Evolutionary conservation across 2,113 vertebrate species (phyloP).

Genomic region (Thomomys bottae): DNA sequence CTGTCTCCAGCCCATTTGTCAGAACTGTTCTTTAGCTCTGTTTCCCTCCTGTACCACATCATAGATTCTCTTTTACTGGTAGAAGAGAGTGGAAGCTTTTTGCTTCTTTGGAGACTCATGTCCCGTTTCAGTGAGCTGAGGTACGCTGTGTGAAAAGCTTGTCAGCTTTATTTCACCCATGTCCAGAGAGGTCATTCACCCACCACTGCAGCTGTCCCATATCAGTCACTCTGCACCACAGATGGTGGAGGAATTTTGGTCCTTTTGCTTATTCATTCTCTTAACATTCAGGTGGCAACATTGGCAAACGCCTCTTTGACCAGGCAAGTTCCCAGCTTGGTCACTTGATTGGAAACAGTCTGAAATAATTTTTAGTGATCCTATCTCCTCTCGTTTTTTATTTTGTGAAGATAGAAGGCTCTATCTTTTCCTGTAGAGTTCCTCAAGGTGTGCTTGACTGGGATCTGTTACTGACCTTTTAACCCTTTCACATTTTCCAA

Average conservation of each 20-base stretch:
- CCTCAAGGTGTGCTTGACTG: neutral
- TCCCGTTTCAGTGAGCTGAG: neutral
- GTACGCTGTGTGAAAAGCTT: neutral
- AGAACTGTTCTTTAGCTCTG: neutral
- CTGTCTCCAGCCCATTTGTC: neutral
- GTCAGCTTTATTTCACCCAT: neutral
- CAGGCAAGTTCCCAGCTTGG: constrained; percentile 51
- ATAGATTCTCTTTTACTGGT: neutral
- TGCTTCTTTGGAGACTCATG: neutral
- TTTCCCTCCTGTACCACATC: neutral
- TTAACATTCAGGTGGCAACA: constrained; percentile 52
- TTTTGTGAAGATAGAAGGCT: neutral
- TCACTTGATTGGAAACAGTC: constrained; percentile 24
- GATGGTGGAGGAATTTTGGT: neutral
- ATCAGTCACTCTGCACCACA: constrained; percentile 52
- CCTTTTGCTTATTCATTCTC: constrained; percentile 71
- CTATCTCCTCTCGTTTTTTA: constrained; percentile 25
- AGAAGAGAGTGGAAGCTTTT: too few relatives aligned
- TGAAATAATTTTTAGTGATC: neutral
- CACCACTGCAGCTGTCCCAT: constrained; percentile 27
- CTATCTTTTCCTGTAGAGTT: neutral
- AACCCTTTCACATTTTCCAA: neutral
- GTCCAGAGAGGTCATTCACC: constrained; percentile 43
- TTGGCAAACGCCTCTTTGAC: constrained; percentile 51
- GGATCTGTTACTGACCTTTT: neutral